Evolutionary conservation across 1,140 invertebrate species (phyloP).

Genomic region (Pollicipes pollicipes): DNA sequence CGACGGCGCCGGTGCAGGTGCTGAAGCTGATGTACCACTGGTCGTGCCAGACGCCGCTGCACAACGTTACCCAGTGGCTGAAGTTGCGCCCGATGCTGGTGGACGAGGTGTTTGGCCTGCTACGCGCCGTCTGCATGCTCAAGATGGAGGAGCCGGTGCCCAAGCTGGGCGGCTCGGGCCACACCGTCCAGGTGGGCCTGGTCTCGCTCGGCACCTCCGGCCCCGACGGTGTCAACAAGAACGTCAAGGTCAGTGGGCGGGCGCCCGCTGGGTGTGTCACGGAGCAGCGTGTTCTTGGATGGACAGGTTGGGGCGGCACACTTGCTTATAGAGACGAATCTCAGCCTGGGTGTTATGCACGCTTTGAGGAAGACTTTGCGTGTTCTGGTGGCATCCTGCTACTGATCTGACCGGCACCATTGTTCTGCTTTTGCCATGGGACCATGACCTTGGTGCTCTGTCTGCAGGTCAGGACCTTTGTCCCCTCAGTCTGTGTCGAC

Average conservation of each 20-base stretch:
- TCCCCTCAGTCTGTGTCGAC: no score
- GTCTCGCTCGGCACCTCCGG: conserved; percentile 70
- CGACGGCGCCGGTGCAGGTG: conserved; percentile 51
- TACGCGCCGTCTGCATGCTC: conserved; percentile 7
- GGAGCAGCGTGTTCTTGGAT: no score
- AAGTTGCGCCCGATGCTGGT: conserved; percentile 33
- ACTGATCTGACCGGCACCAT: no score
- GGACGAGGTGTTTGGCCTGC: conserved; percentile 1
- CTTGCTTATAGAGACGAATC: no score
- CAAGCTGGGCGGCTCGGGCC: conserved; percentile 18
- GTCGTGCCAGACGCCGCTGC: conserved; percentile 67
- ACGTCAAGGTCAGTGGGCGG: conserved; percentile 25
- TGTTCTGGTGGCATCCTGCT: no score
- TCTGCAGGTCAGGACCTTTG: no score
- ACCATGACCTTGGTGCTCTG: no score
- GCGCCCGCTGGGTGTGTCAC: no score
- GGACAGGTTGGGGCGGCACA: no score
- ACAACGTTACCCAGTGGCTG: conserved; percentile 69
- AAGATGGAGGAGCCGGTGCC: conserved; percentile 8
- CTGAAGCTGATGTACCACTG: conserved; percentile 73
- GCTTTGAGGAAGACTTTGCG: no score
- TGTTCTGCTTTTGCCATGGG: no score
- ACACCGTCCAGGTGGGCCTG: conserved; percentile 44
- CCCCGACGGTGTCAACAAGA: conserved; percentile 54
- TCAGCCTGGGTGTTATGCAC: no score